Evolutionary conservation across 2,113 vertebrate species (phyloP).

Genomic region (Toxostoma redivivum): DNA sequence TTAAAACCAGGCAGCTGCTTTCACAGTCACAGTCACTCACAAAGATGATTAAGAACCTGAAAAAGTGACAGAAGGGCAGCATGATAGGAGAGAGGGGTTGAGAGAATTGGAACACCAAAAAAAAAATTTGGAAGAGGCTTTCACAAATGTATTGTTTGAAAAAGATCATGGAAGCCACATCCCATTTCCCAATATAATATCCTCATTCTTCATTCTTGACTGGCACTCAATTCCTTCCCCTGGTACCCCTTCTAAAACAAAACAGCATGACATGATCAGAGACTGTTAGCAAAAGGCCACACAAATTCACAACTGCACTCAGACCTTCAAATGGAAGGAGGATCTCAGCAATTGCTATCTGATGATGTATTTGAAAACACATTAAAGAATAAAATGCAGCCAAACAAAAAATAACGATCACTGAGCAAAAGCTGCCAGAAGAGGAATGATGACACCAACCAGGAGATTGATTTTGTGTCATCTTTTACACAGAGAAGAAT

Average conservation of each 20-base stretch:
- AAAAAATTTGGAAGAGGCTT: not conserved
- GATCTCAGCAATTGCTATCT: not conserved
- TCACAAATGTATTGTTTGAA: not conserved
- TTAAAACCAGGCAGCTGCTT: not conserved
- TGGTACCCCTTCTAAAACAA: not conserved
- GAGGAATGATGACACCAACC: not conserved
- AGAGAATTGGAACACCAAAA: not conserved
- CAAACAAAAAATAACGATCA: not conserved
- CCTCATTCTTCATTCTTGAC: not conserved
- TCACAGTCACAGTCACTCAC: not conserved
- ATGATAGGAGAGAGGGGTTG: not conserved
- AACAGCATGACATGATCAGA: not conserved
- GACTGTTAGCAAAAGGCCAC: not conserved
- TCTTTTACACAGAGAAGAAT: conserved; percentile 7
- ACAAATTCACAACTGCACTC: not conserved
- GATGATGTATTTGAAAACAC: not conserved
- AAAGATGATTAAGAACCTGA: not conserved
- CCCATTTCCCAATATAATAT: not conserved
- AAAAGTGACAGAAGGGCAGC: not conserved
- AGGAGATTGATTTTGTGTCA: conserved; percentile 44
- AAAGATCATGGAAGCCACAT: not conserved
- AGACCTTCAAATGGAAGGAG: not conserved
- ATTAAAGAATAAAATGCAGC: not conserved
- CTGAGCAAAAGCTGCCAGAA: not conserved
- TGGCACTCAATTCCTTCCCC: not conserved